Percentiles rank a stretch among this genome's conserved stretches.
These are phyloP conservation scores for Sprattus sprattus DNA, from an alignment of 2,113 vertebrate species.

Conservation along the genomic window DNA sequence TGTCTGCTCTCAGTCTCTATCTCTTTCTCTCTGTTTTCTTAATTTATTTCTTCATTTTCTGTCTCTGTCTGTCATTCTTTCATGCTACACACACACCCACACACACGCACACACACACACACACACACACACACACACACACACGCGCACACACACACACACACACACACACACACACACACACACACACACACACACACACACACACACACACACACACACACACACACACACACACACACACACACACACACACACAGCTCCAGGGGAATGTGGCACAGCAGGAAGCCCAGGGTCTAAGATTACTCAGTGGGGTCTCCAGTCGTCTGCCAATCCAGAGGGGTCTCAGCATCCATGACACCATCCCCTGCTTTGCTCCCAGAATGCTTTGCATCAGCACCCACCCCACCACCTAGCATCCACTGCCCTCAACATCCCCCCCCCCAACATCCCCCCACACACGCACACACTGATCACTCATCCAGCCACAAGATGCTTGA, in stretches of 20 bases:
- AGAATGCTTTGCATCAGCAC: not conserved
- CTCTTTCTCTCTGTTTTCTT: not conserved
- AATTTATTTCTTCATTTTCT: not conserved
- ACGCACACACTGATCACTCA: not conserved
- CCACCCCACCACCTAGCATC: not conserved
- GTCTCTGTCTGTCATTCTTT: not conserved
- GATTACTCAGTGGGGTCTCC: slow-evolving; percentile 32
- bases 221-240: not conserved
- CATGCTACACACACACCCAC: not conserved
- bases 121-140: not conserved
- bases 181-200: too few species aligned
- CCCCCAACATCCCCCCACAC: not conserved
- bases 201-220: not conserved
- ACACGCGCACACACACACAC: too few species aligned
- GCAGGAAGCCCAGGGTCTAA: not conserved
- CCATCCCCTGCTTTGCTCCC: not conserved
- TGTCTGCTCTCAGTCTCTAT: not conserved
- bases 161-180: too few species aligned
- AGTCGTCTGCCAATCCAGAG: not conserved
- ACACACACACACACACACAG: too few species aligned
- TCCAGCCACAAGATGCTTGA: not conserved
- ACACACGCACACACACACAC: not conserved
- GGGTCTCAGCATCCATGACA: slow-evolving; percentile 25
- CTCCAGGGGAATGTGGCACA: slow-evolving; percentile 5
- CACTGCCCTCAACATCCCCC: not conserved